Evolutionary conservation across 2,797 vertebrate genomes (phyloP).

Genomic region (Sebastes ruberrimus): DNA sequence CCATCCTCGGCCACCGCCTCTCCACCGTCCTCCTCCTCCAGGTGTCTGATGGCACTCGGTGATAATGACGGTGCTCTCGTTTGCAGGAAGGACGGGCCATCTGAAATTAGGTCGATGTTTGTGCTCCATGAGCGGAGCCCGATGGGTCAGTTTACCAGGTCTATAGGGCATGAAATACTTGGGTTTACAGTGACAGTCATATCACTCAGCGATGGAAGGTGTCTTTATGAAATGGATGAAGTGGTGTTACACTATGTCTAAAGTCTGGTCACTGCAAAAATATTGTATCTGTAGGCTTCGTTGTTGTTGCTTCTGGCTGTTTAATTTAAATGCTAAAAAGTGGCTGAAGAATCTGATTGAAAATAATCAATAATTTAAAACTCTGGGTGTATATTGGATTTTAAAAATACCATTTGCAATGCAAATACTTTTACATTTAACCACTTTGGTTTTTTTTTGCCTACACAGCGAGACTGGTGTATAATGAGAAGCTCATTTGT

Average conservation of each 20-base stretch:
- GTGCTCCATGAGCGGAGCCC: constrained; percentile 56
- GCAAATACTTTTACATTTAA: neutral
- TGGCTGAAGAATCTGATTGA: neutral
- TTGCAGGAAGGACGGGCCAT: constrained; percentile 62
- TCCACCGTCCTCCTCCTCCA: constrained; percentile 50
- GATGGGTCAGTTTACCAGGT: constrained; percentile 73
- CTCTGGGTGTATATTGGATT: neutral
- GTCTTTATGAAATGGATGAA: neutral
- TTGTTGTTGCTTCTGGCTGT: neutral
- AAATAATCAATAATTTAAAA: constrained; percentile 13
- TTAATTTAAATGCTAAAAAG: neutral
- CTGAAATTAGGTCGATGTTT: constrained; percentile 77
- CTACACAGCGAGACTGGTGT: neutral
- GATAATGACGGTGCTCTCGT: constrained; percentile 80
- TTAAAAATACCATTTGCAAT: neutral
- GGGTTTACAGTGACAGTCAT: constrained; percentile 47
- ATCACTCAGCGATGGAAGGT: constrained; percentile 2
- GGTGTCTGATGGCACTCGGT: constrained; percentile 84
- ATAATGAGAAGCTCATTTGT: constrained; percentile 9
- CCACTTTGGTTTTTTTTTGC: fast-evolving
- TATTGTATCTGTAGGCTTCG: neutral
- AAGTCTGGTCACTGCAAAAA: neutral
- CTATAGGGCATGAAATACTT: constrained; percentile 67
- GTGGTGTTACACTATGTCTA: neutral
- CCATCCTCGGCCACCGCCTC: constrained; percentile 61